A percentile compares a stretch with the other conserved stretches of the same genome.
Evolutionary conservation across 2,888 invertebrate species (phyloP).

Genomic region (Brachyptera putata): DNA sequence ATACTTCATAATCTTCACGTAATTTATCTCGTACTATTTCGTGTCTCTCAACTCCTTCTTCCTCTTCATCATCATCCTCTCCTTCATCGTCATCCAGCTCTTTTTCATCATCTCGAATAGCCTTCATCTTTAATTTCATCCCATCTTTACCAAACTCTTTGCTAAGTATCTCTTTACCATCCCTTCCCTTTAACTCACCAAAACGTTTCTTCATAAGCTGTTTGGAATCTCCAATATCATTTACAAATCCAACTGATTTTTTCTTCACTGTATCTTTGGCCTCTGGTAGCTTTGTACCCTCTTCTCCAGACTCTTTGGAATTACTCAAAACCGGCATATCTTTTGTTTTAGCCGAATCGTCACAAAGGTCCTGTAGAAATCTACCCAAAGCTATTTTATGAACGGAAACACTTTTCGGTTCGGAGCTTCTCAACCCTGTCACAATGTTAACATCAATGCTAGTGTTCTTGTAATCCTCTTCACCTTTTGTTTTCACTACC

Average conservation of each 20-base stretch:
- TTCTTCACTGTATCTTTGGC: too few relatives aligned
- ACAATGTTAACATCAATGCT: too few relatives aligned
- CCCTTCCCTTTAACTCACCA: not conserved
- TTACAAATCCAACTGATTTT: too few relatives aligned
- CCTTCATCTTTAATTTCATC: not conserved
- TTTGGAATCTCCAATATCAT: not conserved
- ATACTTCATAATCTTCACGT: too few relatives aligned
- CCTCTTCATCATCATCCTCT: not conserved
- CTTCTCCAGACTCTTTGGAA: too few relatives aligned
- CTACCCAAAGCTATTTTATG: not conserved
- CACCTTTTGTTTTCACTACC: not conserved
- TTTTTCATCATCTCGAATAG: too few relatives aligned
- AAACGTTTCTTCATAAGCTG: not conserved
- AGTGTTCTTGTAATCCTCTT: too few relatives aligned
- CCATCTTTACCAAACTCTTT: constrained; percentile 12
- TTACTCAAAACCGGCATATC: too few relatives aligned
- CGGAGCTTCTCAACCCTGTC: not conserved
- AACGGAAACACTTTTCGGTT: too few relatives aligned
- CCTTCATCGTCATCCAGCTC: not conserved
- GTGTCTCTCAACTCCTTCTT: constrained; percentile 39
- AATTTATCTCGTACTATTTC: too few relatives aligned
- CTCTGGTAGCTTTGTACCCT: too few relatives aligned
- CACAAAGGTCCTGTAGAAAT: not conserved
- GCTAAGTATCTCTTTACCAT: constrained; percentile 1
- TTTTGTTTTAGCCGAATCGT: not conserved